Percentiles rank a stretch among this genome's conserved stretches.
phyloP scores from a whole-genome alignment of 2,888 invertebrate genomes.

The Ochropacha duplaris region DNA sequence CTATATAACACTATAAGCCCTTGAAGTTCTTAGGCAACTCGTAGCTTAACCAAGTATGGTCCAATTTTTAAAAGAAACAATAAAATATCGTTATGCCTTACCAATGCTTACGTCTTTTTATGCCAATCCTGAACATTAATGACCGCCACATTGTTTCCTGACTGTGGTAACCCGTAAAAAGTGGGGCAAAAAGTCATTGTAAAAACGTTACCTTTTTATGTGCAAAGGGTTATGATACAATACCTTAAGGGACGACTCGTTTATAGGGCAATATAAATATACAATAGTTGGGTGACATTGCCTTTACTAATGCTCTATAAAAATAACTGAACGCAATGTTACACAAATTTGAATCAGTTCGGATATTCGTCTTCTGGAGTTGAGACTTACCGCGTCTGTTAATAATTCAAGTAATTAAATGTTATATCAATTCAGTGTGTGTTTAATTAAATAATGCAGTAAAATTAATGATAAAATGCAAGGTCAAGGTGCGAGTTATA shows the following conservation, averaged over 20 bases:
- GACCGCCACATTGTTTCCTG: conserved; percentile 63
- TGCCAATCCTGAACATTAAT: conserved; percentile 35
- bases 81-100: conserved; percentile 36
- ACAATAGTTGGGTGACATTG: conserved; percentile 68
- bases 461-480: background rate
- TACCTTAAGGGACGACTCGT: conserved; percentile 53
- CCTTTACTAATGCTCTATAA: conserved; percentile 66
- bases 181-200: conserved; percentile 69
- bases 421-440: conserved; percentile 17
- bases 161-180: conserved; percentile 74
- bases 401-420: conserved; percentile 17
- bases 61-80: conserved; percentile 21
- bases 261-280: conserved; percentile 69
- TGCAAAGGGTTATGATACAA: conserved; percentile 65
- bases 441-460: conserved; percentile 6
- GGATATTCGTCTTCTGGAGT: conserved; percentile 59
- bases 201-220: conserved; percentile 51
- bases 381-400: conserved; percentile 44
- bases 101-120: conserved; percentile 25
- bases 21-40: background rate
- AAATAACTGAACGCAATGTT: conserved; percentile 57
- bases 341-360: conserved; percentile 60
- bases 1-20: too few relatives aligned
- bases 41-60: background rate
- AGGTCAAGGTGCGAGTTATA: background rate